Percentiles rank a stretch among this genome's conserved stretches.
These are phyloP conservation scores for Cassiopea xamachana DNA, from an alignment of 30 jellyfish, hydroid and myxozoan genomes.

Conservation along the genomic window DNA sequence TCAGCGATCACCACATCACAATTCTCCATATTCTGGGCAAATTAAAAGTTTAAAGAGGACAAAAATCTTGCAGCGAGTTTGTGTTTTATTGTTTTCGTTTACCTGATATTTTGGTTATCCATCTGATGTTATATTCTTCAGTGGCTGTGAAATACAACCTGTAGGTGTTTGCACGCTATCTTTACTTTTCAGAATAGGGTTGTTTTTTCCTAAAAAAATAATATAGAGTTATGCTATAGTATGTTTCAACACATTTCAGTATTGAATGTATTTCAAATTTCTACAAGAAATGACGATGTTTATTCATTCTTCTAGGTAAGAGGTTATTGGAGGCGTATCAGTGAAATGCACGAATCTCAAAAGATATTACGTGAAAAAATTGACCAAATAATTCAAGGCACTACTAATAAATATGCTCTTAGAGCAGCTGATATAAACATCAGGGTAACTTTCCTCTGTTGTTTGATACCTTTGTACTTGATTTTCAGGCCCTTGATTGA, in stretches of 20 bases:
- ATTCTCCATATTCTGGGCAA: constrained; percentile 70
- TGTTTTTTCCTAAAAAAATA: too few relatives aligned
- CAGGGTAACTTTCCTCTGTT: constrained; percentile 14
- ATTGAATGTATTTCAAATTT: too few relatives aligned
- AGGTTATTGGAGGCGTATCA: constrained; percentile 43
- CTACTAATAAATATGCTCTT: constrained; percentile 31
- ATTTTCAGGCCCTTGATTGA: background rate
- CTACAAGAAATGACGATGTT: too few relatives aligned
- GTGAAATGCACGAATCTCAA: constrained; percentile 58
- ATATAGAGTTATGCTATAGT: too few relatives aligned
- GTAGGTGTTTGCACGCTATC: too few relatives aligned
- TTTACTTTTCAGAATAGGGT: too few relatives aligned
- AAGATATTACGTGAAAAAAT: constrained; percentile 42
- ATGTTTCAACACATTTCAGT: background rate
- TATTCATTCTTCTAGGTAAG: constrained; percentile 22
- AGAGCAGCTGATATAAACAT: constrained; percentile 46
- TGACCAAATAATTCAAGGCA: constrained; percentile 45
- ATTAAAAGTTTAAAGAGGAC: constrained; percentile 64
- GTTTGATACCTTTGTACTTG: background rate
- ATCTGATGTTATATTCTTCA: background rate
- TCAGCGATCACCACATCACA: background rate
- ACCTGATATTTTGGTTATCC: background rate
- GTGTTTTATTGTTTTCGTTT: background rate
- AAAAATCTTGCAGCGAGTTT: constrained; percentile 56
- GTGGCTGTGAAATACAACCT: background rate